phyloP scores from a whole-genome alignment of 2,888 invertebrate species.

The Pseudolycoriella hygida region DNA sequence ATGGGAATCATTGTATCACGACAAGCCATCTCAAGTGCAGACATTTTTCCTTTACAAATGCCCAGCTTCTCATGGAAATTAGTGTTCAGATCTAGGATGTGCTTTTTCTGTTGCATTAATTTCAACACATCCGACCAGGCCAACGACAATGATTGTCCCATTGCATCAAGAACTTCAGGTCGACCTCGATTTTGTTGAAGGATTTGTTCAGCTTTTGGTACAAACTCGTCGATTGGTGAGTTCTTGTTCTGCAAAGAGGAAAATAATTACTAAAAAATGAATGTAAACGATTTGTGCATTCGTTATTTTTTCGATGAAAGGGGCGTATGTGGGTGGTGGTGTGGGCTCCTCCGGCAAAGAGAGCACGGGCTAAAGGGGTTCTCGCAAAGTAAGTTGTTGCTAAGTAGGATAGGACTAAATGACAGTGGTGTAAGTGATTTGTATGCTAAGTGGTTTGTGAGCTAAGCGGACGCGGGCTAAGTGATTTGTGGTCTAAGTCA shows the following conservation, averaged over 20 bases:
- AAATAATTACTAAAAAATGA: too few species aligned
- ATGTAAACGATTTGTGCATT: too few species aligned
- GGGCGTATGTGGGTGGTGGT: too few species aligned
- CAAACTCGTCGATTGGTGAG: slow-evolving; percentile 72
- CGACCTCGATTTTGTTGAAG: slow-evolving; percentile 58
- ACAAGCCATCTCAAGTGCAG: slow-evolving; percentile 49
- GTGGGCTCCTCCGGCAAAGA: too few species aligned
- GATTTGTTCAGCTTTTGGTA: slow-evolving; percentile 70
- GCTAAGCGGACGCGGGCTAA: too few species aligned
- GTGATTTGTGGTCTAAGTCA: too few species aligned
- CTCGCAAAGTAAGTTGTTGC: too few species aligned
- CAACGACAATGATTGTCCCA: slow-evolving; percentile 61
- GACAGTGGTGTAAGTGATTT: too few species aligned
- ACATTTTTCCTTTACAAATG: slow-evolving; percentile 50
- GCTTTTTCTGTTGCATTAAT: slow-evolving; percentile 57
- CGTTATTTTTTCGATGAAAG: too few species aligned
- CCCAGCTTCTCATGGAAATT: slow-evolving; percentile 56
- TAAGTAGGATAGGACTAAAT: too few species aligned
- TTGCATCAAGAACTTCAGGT: slow-evolving; percentile 68
- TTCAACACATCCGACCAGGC: slow-evolving; percentile 72
- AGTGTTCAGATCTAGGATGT: slow-evolving; percentile 59
- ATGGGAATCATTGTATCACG: slow-evolving; percentile 46
- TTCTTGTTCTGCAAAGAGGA: slow-evolving; percentile 51
- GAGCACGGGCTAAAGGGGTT: too few species aligned
- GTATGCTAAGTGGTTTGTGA: too few species aligned